Percentiles rank a stretch among this genome's conserved stretches.
phyloP scores from a whole-genome alignment of 2,113 vertebrate species.

The Phalacrocorax aristotelis region DNA sequence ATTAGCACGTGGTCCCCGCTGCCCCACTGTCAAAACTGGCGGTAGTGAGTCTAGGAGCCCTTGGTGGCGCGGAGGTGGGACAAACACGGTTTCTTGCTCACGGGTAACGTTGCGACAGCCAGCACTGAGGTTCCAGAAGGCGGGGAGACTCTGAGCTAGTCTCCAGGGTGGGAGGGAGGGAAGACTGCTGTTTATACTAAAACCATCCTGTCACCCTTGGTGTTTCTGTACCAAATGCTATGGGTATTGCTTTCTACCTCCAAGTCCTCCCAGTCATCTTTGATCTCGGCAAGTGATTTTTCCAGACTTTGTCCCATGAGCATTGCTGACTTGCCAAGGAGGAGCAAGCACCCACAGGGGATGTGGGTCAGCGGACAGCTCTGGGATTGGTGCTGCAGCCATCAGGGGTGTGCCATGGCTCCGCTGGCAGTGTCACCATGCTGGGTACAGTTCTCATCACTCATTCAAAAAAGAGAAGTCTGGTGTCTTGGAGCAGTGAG shows the following conservation, averaged over 20 bases:
- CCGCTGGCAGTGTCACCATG: background rate
- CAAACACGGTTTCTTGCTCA: background rate
- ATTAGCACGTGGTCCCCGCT: background rate
- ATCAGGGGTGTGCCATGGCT: background rate
- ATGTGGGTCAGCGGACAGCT: background rate
- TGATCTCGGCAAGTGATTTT: background rate
- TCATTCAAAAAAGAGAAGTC: background rate
- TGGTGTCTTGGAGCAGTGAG: background rate
- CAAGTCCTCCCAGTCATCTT: background rate
- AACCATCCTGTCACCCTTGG: background rate
- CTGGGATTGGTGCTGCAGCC: background rate
- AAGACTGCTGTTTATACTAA: background rate
- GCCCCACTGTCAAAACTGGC: rapidly evolving
- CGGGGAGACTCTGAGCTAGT: background rate
- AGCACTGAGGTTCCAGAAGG: background rate
- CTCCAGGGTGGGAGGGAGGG: background rate
- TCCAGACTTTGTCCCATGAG: background rate
- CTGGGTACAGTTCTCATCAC: background rate
- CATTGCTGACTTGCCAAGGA: background rate
- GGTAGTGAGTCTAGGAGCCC: background rate
- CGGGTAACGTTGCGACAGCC: rapidly evolving
- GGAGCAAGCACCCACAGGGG: background rate
- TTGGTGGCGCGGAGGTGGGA: no score
- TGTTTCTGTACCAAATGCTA: background rate
- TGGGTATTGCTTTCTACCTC: background rate